Conservation (phyloP, 1,140 invertebrate species). For the Luehdorfia chinensis region DNA sequence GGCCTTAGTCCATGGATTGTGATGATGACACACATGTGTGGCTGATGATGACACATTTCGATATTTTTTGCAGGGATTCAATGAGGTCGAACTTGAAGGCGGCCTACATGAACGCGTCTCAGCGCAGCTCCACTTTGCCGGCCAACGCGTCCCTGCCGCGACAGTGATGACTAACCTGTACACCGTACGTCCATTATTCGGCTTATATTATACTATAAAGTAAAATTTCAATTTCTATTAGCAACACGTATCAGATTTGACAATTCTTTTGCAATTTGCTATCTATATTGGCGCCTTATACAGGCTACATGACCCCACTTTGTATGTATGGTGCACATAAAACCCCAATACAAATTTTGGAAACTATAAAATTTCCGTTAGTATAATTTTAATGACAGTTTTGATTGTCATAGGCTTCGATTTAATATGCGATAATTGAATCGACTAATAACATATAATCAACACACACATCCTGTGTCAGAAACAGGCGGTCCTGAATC, state of each 20-base stretch:
- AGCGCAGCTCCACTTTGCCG: conserved; percentile 84
- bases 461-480: too few relatives aligned
- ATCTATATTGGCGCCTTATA: too few relatives aligned
- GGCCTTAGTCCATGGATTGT: too few relatives aligned
- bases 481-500: too few relatives aligned
- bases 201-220: background rate
- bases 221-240: too few relatives aligned
- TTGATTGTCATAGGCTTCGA: conserved; percentile 7
- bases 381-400: conserved; percentile 5
- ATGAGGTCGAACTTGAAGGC: conserved; percentile 85
- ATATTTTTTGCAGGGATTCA: conserved; percentile 82
- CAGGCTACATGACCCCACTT: conserved; percentile 2
- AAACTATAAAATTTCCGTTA: conserved; percentile 7
- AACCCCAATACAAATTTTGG: conserved; percentile 6
- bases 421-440: conserved; percentile 1
- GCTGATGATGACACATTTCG: too few relatives aligned
- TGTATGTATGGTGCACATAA: conserved; percentile 13
- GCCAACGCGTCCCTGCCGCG: conserved; percentile 72
- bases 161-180: conserved; percentile 34
- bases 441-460: too few relatives aligned
- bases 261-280: background rate
- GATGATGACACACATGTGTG: too few relatives aligned
- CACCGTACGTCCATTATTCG: background rate
- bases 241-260: too few relatives aligned
- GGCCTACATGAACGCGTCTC: conserved; percentile 82